These are phyloP conservation scores for Asteroscopus sphinx DNA, from an alignment of 2,888 invertebrate genomes.

Conservation along the genomic window DNA sequence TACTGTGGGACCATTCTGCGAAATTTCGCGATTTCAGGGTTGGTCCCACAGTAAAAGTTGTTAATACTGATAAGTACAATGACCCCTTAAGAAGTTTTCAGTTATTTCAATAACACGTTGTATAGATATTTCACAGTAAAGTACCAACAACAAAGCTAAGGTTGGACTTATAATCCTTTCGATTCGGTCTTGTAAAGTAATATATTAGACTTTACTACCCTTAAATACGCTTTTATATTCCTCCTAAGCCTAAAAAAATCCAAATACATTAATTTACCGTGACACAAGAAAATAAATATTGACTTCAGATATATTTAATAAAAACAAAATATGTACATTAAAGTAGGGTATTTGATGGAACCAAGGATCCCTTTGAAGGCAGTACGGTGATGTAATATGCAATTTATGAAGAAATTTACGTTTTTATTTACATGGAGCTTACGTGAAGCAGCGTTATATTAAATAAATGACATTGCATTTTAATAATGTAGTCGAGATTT, in stretches of 20 bases:
- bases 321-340: conserved; percentile 23
- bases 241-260: not conserved
- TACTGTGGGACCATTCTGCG: too few relatives aligned
- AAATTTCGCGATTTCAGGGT: too few relatives aligned
- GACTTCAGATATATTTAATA: conserved; percentile 24
- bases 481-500: conserved; percentile 24
- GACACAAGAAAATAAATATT: conserved; percentile 27
- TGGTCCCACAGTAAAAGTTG: too few relatives aligned
- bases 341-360: conserved; percentile 18
- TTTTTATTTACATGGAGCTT: conserved; percentile 42
- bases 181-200: too few relatives aligned
- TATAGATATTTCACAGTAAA: too few relatives aligned
- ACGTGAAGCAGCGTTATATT: conserved; percentile 11
- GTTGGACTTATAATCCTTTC: too few relatives aligned
- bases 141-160: too few relatives aligned
- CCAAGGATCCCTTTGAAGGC: conserved; percentile 46
- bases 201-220: too few relatives aligned
- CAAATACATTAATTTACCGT: conserved; percentile 17
- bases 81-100: too few relatives aligned
- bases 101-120: too few relatives aligned
- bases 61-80: too few relatives aligned
- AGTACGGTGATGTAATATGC: conserved; percentile 33
- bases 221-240: too few relatives aligned
- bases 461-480: conserved; percentile 31
- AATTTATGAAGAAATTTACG: conserved; percentile 51